Base-by-base conservation (phyloP, 1,140 invertebrate genomes). In the Pseudomyrmex flavicornis region DNA sequence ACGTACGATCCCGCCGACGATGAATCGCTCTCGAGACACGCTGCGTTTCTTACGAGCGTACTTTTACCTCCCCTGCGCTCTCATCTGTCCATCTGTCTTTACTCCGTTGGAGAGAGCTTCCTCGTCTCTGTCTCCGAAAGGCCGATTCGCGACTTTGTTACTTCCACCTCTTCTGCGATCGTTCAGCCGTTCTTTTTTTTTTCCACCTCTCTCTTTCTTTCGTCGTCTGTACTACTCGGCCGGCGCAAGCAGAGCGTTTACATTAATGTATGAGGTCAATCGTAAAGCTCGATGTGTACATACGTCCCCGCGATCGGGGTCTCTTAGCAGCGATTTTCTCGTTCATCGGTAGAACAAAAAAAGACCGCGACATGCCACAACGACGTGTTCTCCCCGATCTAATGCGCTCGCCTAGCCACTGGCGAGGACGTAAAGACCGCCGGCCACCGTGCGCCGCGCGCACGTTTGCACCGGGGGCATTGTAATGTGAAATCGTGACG, bases 201-300 rank as follows among this genome's bases (percentile, higher is more conserved):
- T 4, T 35, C 10, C 52, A 35, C 59, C 9, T 12, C 15, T 72
- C 35, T 73, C 15, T 52, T 35, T 35, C 61, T 62, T 44, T 63
- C n/a, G 20, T 73, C 61, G 48, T 84, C 73, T 54, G 48, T 44
- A 54, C 22, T 54, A 62, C 59, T 82, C 35, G 62, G 68, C 54
- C 87, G 82, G 86, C 54, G 44, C 85, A 87, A 80, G 77, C 84
- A 88, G 85, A 90, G 89, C 92, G 91, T 90, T 93, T 93, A 93
- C 93, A 93, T 93, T 93, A 93, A 93, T 93, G 93, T 93, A 93
- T 93, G 92, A 93, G 92, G 90, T 92, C 91, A 93, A 93, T 93
- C 92, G 93, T 93, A 93, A 93, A 93, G 92, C 92, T 91, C 91
- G 93, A 93, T 93, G 92, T 93, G 92, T 93, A 93, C 92, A 93